These are phyloP conservation scores for Camponotus fellah DNA, from an alignment of 2,888 invertebrate species.

Conservation along the genomic window DNA sequence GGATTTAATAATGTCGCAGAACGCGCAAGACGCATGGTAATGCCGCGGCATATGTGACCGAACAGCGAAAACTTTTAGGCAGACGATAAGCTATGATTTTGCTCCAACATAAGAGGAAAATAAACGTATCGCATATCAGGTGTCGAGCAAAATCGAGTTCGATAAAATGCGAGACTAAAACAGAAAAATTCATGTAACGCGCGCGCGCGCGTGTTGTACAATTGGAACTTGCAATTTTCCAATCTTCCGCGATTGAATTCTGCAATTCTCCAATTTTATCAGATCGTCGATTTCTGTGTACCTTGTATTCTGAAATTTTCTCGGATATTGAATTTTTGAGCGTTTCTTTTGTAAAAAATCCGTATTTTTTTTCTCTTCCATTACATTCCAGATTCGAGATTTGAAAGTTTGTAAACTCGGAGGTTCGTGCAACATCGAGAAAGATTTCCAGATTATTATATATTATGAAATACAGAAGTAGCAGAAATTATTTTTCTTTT, in stretches of 20 bases:
- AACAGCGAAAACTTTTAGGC: constrained; percentile 42
- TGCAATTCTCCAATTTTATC: constrained; percentile 1
- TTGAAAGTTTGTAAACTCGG: neutral
- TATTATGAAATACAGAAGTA: constrained; percentile 23
- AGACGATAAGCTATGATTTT: constrained; percentile 35
- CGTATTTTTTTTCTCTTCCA: neutral
- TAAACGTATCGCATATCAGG: constrained; percentile 19
- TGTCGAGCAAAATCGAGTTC: constrained; percentile 4
- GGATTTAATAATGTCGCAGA: constrained; percentile 57
- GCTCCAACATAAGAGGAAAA: constrained; percentile 6
- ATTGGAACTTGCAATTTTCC: constrained; percentile 20
- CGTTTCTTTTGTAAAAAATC: neutral
- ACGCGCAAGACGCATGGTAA: constrained; percentile 44
- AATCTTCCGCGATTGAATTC: constrained; percentile 15
- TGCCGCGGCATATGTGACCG: constrained; percentile 47
- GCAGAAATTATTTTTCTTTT: constrained; percentile 44
- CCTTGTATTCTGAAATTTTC: constrained; percentile 13
- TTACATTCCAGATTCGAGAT: neutral
- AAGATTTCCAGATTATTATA: neutral
- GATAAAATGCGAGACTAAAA: neutral
- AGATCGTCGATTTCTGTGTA: neutral
- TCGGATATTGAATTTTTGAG: neutral
- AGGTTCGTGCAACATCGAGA: neutral
- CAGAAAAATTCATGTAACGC: neutral
- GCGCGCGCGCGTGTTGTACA: neutral